These are phyloP conservation scores for Hemitrygon akajei DNA, from an alignment of 2,797 vertebrate genomes.

Conservation along the genomic window DNA sequence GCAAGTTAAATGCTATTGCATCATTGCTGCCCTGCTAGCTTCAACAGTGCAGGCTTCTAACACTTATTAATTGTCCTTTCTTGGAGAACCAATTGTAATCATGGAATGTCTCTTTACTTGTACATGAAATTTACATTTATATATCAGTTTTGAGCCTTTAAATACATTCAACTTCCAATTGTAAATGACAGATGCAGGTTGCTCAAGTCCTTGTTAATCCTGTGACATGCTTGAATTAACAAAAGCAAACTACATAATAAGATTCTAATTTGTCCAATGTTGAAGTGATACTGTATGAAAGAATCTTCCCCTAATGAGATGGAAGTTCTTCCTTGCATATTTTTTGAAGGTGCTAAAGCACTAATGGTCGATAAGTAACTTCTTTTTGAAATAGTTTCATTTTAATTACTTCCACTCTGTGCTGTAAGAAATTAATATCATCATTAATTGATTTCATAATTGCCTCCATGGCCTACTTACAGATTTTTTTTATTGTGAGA, in stretches of 20 bases:
- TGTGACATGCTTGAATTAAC: no score
- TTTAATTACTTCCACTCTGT: background rate
- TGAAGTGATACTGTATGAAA: background rate
- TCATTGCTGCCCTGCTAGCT: background rate
- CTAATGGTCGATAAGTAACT: background rate
- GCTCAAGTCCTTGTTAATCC: background rate
- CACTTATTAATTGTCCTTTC: background rate
- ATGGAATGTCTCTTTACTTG: background rate
- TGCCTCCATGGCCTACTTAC: no score
- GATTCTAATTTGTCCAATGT: background rate
- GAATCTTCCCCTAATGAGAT: background rate
- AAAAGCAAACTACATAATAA: background rate
- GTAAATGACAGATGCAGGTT: background rate
- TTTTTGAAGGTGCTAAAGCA: background rate
- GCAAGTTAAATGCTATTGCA: background rate
- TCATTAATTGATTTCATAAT: background rate
- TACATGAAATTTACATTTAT: background rate
- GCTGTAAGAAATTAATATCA: background rate
- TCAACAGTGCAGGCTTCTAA: background rate
- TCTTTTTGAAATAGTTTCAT: background rate
- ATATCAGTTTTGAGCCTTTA: background rate
- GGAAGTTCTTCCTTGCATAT: background rate
- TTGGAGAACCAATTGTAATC: background rate
- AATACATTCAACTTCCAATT: background rate
- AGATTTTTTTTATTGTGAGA: no score